A percentile compares a stretch with the other conserved stretches of the same genome.
Conservation (phyloP, 1,140 invertebrate species). For the Brachionus angularis region DNA sequence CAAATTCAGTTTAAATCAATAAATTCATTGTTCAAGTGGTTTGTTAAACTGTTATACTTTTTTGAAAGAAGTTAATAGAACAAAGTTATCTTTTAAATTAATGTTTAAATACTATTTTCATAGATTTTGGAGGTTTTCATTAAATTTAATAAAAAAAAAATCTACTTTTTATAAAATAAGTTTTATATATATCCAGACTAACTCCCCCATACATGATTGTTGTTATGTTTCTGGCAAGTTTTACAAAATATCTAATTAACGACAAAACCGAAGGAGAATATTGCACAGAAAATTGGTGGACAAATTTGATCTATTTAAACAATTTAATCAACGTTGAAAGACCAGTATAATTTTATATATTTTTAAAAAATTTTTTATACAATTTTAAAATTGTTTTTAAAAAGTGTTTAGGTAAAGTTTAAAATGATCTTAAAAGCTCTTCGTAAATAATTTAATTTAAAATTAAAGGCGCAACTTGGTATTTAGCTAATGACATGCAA, state of each 20-base stretch:
- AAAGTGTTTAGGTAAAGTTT: constrained; percentile 65
- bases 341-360: neutral
- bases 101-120: constrained; percentile 43
- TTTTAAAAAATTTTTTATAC: constrained; percentile 2
- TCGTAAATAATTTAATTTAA: no score
- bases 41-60: constrained; percentile 23
- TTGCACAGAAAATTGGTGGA: constrained; percentile 28
- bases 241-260: constrained; percentile 30
- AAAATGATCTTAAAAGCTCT: no score
- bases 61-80: constrained; percentile 17
- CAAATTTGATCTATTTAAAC: constrained; percentile 37
- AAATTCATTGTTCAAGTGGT: no score
- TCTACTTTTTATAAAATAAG: no score
- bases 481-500: constrained; percentile 76
- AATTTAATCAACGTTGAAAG: constrained; percentile 68
- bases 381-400: constrained; percentile 49
- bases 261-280: neutral
- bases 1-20: no score
- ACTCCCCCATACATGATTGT: constrained; percentile 31
- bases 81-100: neutral
- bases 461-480: constrained; percentile 74
- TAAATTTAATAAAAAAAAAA: no score
- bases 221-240: neutral
- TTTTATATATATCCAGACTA: no score
- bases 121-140: constrained; percentile 42